Evolutionary conservation across 2,888 invertebrate genomes (phyloP).

Genomic region (Ochropleura plecta): DNA sequence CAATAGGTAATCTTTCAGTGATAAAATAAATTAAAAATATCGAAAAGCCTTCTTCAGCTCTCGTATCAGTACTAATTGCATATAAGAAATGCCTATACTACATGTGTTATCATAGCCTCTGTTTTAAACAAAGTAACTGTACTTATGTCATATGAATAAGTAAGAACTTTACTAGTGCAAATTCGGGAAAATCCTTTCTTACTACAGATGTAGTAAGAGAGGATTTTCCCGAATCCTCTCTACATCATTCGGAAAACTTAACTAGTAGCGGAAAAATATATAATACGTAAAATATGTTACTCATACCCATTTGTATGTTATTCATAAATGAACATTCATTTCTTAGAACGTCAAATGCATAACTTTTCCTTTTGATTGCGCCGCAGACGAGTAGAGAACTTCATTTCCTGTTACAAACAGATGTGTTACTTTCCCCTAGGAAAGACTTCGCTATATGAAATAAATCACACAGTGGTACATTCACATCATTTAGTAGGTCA

Average conservation of each 20-base stretch:
- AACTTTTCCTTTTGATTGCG: slow-evolving; percentile 49
- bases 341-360: slow-evolving; percentile 32
- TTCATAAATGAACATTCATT: slow-evolving; percentile 13
- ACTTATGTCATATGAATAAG: background rate
- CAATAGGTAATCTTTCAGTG: background rate
- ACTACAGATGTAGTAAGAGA: no score
- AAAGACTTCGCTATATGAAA: slow-evolving; percentile 5
- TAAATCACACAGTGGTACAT: background rate
- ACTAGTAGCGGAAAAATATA: background rate
- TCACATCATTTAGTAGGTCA: background rate
- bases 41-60: no score
- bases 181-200: background rate
- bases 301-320: background rate
- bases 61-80: background rate
- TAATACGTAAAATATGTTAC: no score
- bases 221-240: background rate
- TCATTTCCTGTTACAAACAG: slow-evolving; percentile 33
- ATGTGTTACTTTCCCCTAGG: slow-evolving; percentile 11
- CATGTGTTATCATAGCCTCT: background rate
- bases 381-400: slow-evolving; percentile 17
- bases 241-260: slow-evolving; percentile 3
- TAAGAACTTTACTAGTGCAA: background rate
- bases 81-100: background rate
- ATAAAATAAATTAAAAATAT: slow-evolving; percentile 10
- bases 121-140: background rate